phyloP scores from a whole-genome alignment of 2,113 vertebrate genomes.

The Hiodon alosoides region DNA sequence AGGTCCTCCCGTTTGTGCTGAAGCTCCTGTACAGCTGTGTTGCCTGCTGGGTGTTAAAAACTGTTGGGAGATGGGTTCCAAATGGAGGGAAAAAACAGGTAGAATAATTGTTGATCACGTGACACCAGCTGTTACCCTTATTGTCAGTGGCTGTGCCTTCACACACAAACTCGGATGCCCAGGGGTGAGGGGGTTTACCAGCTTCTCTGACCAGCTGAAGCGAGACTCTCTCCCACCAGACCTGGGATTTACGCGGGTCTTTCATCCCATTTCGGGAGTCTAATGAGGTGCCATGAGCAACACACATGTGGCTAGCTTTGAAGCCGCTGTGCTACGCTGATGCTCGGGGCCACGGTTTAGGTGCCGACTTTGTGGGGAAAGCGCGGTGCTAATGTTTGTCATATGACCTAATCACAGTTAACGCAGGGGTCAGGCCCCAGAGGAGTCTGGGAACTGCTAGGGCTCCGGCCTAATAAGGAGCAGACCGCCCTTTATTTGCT shows the following conservation, averaged over 20 bases:
- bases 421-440: slow-evolving; percentile 45
- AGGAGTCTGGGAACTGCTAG: slow-evolving; percentile 47
- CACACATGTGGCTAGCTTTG: slow-evolving; percentile 33
- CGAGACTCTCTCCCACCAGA: no score
- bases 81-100: no score
- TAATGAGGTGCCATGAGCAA: slow-evolving; percentile 14
- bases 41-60: no score
- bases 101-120: no score
- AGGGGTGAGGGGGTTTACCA: no score
- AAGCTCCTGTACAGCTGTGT: no score
- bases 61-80: no score
- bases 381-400: slow-evolving; percentile 48
- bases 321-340: slow-evolving; percentile 50
- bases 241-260: neutral
- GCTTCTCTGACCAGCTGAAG: no score
- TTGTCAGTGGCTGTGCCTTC: no score
- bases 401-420: slow-evolving; percentile 58
- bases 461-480: slow-evolving; percentile 29
- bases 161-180: no score
- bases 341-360: slow-evolving; percentile 33
- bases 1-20: no score
- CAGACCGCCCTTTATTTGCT: slow-evolving; percentile 11
- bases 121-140: no score
- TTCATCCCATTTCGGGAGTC: slow-evolving; percentile 3
- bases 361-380: slow-evolving; percentile 57